Evolutionary conservation across 1,140 invertebrate species (phyloP).

Genomic region (Lithobius niger): DNA sequence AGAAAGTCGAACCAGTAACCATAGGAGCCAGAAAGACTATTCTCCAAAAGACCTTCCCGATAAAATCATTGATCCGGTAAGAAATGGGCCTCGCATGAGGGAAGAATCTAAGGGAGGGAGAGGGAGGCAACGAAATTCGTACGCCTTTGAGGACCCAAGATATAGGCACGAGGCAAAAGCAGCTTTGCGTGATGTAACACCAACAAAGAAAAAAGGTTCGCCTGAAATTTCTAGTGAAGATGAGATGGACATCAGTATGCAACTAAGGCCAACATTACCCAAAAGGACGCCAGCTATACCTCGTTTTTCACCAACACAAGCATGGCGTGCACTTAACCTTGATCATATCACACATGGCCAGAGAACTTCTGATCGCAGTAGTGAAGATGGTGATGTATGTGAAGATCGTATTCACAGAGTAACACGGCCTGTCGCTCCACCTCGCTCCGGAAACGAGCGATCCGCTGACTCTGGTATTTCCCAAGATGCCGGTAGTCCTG

Average conservation of each 20-base stretch:
- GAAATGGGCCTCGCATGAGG: too few species aligned
- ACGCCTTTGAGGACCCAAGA: conserved; percentile 1
- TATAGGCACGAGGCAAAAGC: not conserved
- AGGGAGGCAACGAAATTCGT: conserved; percentile 1
- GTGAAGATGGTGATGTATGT: conserved; percentile 27
- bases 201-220: not conserved
- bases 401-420: conserved; percentile 41
- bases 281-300: conserved; percentile 58
- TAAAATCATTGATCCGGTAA: too few species aligned
- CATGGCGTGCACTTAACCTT: conserved; percentile 51
- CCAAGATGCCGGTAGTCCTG: conserved; percentile 46
- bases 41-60: too few species aligned
- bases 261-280: conserved; percentile 57
- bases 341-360: conserved; percentile 23
- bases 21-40: too few species aligned
- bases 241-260: conserved; percentile 45
- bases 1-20: too few species aligned
- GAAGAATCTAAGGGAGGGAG: too few species aligned
- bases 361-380: conserved; percentile 22
- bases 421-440: conserved; percentile 38
- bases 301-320: conserved; percentile 63
- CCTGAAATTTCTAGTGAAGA: conserved; percentile 17
- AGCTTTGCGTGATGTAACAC: not conserved
- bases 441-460: conserved; percentile 38
- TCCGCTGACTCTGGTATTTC: conserved; percentile 68